Evolutionary conservation across 2,888 invertebrate species (phyloP).

Genomic region (Rutpela maculata): DNA sequence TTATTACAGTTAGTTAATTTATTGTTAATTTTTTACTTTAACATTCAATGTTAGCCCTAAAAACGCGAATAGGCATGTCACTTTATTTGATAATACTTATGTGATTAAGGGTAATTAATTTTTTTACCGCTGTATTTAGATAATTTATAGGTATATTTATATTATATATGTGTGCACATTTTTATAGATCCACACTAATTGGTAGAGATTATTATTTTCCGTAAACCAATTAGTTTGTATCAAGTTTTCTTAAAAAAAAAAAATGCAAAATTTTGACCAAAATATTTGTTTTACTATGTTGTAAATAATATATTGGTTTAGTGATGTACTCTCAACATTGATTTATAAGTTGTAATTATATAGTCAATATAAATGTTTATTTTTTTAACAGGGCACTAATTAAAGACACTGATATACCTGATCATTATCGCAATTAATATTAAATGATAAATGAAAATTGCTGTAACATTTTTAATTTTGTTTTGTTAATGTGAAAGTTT

Average conservation of each 20-base stretch:
- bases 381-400: conserved; percentile 49
- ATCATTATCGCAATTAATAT: conserved; percentile 28
- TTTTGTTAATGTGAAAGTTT: conserved; percentile 51
- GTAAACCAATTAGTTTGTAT: conserved; percentile 25
- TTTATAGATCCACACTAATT: conserved; percentile 41
- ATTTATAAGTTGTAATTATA: conserved; percentile 48
- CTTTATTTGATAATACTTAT: conserved; percentile 56
- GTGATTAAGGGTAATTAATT: conserved; percentile 65
- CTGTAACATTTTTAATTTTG: conserved; percentile 29
- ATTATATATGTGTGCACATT: conserved; percentile 58
- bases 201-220: conserved; percentile 37
- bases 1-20: conserved; percentile 34
- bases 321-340: conserved; percentile 32
- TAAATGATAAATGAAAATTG: conserved; percentile 32
- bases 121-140: conserved; percentile 65
- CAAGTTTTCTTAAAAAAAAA: conserved; percentile 29
- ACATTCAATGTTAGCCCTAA: conserved; percentile 14
- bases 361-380: conserved; percentile 52
- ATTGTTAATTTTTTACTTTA: conserved; percentile 27
- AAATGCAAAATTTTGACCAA: conserved; percentile 33
- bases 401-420: conserved; percentile 38
- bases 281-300: conserved; percentile 38
- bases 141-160: conserved; percentile 65
- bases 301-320: conserved; percentile 49
- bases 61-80: conserved; percentile 44